phyloP scores from a whole-genome alignment of 2,113 vertebrate genomes.

The Tamias sibiricus region DNA sequence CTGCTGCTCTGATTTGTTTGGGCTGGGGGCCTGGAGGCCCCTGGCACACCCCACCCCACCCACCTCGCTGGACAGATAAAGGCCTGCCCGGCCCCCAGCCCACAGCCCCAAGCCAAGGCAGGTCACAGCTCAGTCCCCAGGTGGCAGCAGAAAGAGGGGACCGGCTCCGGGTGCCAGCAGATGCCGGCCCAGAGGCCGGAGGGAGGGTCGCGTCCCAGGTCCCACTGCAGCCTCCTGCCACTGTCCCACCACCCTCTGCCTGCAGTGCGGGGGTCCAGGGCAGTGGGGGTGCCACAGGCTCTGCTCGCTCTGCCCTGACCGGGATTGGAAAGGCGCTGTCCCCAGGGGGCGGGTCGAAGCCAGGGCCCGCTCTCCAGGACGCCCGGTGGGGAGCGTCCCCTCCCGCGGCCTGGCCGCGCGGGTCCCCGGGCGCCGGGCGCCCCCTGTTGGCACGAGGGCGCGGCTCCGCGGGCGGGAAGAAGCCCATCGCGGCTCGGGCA shows the following conservation, averaged over 20 bases:
- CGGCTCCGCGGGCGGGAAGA: no score
- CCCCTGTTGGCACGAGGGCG: not conserved
- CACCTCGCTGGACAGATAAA: not conserved
- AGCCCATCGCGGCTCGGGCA: fast-evolving
- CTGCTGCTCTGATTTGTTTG: slow-evolving; percentile 47
- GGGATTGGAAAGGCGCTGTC: no score
- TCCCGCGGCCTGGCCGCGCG: not conserved
- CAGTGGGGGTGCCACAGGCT: no score
- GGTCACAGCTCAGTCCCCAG: not conserved
- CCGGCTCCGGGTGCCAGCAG: no score
- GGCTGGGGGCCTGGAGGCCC: no score
- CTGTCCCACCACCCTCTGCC: fast-evolving
- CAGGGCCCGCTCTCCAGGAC: no score
- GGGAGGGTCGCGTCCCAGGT: no score
- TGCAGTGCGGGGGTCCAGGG: no score
- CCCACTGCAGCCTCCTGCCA: fast-evolving
- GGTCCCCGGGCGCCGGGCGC: not conserved
- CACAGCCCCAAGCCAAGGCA: not conserved
- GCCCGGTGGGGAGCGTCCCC: no score
- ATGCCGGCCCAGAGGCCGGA: no score
- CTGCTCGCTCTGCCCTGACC: no score
- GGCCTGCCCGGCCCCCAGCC: not conserved
- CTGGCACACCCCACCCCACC: not conserved
- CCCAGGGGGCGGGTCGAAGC: no score
- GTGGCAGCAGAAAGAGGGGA: not conserved